phyloP scores from a whole-genome alignment of 1,140 invertebrate species.

The Papilio polyxenes region DNA sequence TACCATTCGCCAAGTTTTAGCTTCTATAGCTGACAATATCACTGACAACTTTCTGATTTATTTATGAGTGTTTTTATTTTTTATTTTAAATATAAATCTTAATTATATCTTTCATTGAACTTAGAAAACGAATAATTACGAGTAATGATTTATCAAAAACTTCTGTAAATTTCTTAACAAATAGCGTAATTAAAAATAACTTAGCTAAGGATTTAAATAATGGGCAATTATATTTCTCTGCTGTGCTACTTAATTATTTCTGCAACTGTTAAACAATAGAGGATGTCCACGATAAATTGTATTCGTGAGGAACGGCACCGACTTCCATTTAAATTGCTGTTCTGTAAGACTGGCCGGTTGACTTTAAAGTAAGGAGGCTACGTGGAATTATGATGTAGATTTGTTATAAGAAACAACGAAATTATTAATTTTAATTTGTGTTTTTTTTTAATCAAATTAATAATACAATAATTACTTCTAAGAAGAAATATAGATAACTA shows the following conservation, averaged over 20 bases:
- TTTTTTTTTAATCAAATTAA: no score
- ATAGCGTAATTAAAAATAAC: constrained; percentile 12
- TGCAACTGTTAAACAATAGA: constrained; percentile 21
- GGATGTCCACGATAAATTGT: constrained; percentile 4
- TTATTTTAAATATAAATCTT: background rate
- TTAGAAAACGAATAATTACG: background rate
- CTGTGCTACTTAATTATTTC: constrained; percentile 14
- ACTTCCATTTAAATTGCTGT: constrained; percentile 19
- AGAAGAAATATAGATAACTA: no score
- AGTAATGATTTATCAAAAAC: background rate
- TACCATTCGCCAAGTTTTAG: constrained; percentile 6
- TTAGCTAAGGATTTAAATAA: constrained; percentile 1
- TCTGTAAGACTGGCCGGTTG: background rate
- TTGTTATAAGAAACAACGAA: no score
- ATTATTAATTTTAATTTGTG: no score
- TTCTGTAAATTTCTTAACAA: background rate
- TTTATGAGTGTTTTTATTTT: background rate
- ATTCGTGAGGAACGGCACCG: background rate
- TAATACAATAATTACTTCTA: no score
- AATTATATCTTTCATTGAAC: background rate
- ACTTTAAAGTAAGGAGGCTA: background rate
- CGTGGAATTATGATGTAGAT: background rate
- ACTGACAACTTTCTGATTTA: constrained; percentile 5
- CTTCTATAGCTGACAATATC: background rate
- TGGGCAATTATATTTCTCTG: constrained; percentile 19